A percentile compares a stretch with the other conserved stretches of the same genome.
Conservation (phyloP, 92 coral and sea anemone genomes). For the Zoanthus gigantus region DNA sequence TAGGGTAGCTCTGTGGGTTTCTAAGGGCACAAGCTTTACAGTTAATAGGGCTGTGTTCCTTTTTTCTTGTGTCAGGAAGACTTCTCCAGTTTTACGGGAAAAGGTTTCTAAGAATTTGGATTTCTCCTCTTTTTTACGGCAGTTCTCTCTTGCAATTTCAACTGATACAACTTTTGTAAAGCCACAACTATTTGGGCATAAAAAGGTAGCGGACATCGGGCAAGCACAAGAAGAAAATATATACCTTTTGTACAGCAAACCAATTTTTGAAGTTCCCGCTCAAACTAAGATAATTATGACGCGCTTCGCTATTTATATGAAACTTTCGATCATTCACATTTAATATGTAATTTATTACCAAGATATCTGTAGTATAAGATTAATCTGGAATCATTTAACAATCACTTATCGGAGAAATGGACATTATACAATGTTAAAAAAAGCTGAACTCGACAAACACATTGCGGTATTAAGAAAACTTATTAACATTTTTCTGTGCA, state of each 20-base stretch:
- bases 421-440: background rate
- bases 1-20: no score
- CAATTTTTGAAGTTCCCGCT: constrained; percentile 28
- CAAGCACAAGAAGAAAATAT: background rate
- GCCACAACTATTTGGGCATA: constrained; percentile 69
- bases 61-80: no score
- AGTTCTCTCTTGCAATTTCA: constrained; percentile 44
- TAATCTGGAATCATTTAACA: background rate
- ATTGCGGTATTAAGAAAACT: no score
- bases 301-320: background rate
- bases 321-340: background rate
- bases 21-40: no score
- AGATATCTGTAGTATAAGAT: background rate
- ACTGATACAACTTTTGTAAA: constrained; percentile 61
- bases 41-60: no score
- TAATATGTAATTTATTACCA: constrained; percentile 2
- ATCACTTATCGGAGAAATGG: background rate
- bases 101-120: no score
- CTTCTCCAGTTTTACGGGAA: no score
- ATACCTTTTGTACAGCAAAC: background rate
- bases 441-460: no score
- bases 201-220: constrained; percentile 63
- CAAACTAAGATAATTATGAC: constrained; percentile 22
- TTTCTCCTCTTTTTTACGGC: no score
- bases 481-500: background rate